A percentile compares a stretch with the other conserved stretches of the same genome.
Evolutionary conservation across 2,797 vertebrate genomes (phyloP).

Genomic region (Acridotheres tristis): DNA sequence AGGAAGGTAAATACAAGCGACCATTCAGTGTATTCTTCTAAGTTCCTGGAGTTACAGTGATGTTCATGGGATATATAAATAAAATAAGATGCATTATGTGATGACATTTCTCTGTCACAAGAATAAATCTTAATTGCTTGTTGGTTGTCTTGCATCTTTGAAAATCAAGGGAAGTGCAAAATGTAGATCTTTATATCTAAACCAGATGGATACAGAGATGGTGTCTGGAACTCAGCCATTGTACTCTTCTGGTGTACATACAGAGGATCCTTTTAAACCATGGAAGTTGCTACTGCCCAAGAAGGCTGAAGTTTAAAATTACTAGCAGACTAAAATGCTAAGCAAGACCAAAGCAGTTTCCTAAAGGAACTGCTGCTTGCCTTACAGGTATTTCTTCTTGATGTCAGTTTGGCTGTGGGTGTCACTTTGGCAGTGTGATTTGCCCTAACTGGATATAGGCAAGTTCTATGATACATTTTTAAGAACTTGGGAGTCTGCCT

Average conservation of each 20-base stretch:
- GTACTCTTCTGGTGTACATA: not conserved
- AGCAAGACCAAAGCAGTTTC: not conserved
- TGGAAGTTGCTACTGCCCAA: not conserved
- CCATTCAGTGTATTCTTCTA: slow-evolving; percentile 78
- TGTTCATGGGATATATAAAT: not conserved
- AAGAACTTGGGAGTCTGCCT: not conserved
- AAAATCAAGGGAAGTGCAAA: not conserved
- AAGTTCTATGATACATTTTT: not conserved
- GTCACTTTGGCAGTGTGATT: not conserved
- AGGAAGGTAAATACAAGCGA: slow-evolving; percentile 81
- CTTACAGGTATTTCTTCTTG: not conserved
- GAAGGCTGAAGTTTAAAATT: not conserved
- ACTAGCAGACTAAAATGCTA: not conserved
- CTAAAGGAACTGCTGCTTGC: not conserved
- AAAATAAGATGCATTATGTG: not conserved
- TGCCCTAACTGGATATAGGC: not conserved
- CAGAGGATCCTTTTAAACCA: not conserved
- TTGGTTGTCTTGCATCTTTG: slow-evolving; percentile 27
- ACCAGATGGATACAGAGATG: not conserved
- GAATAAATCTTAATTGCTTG: slow-evolving; percentile 64
- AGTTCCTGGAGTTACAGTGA: slow-evolving; percentile 30
- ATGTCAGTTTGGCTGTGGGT: accelerated
- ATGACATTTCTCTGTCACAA: slow-evolving; percentile 11
- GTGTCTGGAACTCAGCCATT: not conserved
- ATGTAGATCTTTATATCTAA: not conserved